Evolutionary conservation across 1,140 invertebrate genomes (phyloP), one percentile per base, ranked within the genome.

Genomic region (Brachionus plicatilis): DNA sequence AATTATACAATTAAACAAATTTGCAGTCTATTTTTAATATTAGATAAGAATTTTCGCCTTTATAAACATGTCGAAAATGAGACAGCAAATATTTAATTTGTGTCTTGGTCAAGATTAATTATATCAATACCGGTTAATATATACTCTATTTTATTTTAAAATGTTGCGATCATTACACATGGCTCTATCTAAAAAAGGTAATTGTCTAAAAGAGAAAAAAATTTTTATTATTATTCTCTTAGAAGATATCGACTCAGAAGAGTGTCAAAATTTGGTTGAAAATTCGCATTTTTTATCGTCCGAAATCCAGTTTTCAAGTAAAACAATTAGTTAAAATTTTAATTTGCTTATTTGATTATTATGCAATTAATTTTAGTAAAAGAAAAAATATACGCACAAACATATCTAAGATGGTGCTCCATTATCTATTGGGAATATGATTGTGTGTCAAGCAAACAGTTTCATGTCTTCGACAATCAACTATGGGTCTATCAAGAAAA

Each of bases 21-120:
- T 68, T 68, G 66, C 66, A 29, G 66, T 68, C 66, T 68, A 17
- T 33, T 14, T 68, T 68, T 68, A 68, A 68, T 33, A 68, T 68
- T 68, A 68, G 66, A 68, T 68, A 68, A 68, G 66, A 68, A 68
- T 41, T 33, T 68, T 68, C n/a, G 66, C 5, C 27, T 68, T 41
- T 33, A 68, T 68, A 33, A 68, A 14, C n/a, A 68, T 33, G n/a
- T 33, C n/a, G 14, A 33, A 68, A 41, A 14, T 41, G 3, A 41
- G 68, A 72, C 68, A 72, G 68, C n/a, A 72, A 72, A 72, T 72
- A 72, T 72, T 72, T 72, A 72, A 72, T 33, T 41, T 68, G 11
- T 60, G 53, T 60, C 53, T 17, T 60, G 53, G 53, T 60, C 27
- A 68, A 68, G 33, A 68, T 68, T 68, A 41, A 33, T 68, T 68